Conservation (phyloP, 64 coral and sea anemone genomes). For the Cladopsammia gracilis region DNA sequence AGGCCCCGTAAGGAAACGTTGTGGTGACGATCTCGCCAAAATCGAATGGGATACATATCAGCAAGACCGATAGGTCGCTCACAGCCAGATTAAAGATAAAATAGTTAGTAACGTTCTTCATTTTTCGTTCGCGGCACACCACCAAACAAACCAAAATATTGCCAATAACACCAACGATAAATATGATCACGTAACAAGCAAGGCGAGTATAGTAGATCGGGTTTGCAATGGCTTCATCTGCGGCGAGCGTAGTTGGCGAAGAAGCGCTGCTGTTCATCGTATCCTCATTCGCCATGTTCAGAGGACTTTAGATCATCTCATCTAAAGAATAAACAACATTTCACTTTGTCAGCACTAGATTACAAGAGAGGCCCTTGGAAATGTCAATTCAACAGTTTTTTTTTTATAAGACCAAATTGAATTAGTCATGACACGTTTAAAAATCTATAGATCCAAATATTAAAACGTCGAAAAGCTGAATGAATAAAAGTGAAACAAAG, state of each 20-base stretch:
- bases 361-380: background rate
- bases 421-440: conserved; percentile 9
- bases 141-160: conserved; percentile 88
- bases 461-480: background rate
- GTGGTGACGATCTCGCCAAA: conserved; percentile 84
- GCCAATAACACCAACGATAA: conserved; percentile 89
- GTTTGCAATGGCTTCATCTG: background rate
- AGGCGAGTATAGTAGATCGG: conserved; percentile 63
- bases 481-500: too few relatives aligned
- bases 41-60: conserved; percentile 96
- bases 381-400: background rate
- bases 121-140: conserved; percentile 85
- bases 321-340: background rate
- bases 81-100: conserved; percentile 93
- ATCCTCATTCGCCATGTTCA: background rate
- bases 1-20: conserved; percentile 79
- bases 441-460: background rate
- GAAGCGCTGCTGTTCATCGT: background rate
- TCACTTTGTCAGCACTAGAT: background rate
- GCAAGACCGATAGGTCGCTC: conserved; percentile 72
- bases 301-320: background rate
- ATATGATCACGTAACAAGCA: conserved; percentile 83
- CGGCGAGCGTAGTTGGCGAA: too few relatives aligned
- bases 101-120: conserved; percentile 95
- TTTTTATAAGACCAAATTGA: conserved; percentile 2